Conservation (phyloP, 2,113 vertebrate genomes). For the Cynocephalus volans region DNA sequence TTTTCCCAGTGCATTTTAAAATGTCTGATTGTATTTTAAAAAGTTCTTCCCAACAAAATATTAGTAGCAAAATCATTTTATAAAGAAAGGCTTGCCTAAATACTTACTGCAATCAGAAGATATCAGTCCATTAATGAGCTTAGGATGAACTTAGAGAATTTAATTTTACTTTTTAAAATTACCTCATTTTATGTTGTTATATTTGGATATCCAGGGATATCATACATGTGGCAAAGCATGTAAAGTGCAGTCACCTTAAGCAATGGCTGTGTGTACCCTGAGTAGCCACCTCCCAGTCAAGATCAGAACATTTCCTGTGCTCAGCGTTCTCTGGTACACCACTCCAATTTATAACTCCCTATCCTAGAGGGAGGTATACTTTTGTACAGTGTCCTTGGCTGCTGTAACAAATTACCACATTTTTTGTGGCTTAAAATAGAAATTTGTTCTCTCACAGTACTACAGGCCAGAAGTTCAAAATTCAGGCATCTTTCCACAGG, state of each 20-base stretch:
- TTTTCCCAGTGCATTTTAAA: background rate
- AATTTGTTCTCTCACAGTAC: background rate
- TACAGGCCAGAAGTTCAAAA: background rate
- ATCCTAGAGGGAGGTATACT: too few species aligned
- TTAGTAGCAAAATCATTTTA: background rate
- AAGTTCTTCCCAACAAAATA: background rate
- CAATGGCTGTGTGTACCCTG: background rate
- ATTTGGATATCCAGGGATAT: background rate
- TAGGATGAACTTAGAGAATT: background rate
- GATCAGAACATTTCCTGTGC: too few species aligned
- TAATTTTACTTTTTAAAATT: background rate
- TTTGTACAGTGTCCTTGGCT: too few species aligned
- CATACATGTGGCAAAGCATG: background rate
- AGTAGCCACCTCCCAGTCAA: too few species aligned
- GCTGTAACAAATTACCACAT: background rate
- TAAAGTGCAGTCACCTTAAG: background rate
- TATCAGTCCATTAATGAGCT: background rate
- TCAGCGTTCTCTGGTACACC: too few species aligned
- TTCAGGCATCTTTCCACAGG: fast-evolving
- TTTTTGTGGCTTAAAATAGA: background rate
- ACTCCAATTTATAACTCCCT: too few species aligned
- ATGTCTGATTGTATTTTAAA: background rate
- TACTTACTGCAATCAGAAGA: background rate
- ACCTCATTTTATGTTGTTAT: background rate
- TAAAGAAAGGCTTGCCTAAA: background rate